These are phyloP conservation scores for Synanthedon tipuliformis DNA, from an alignment of 2,888 invertebrate species.

Conservation along the genomic window DNA sequence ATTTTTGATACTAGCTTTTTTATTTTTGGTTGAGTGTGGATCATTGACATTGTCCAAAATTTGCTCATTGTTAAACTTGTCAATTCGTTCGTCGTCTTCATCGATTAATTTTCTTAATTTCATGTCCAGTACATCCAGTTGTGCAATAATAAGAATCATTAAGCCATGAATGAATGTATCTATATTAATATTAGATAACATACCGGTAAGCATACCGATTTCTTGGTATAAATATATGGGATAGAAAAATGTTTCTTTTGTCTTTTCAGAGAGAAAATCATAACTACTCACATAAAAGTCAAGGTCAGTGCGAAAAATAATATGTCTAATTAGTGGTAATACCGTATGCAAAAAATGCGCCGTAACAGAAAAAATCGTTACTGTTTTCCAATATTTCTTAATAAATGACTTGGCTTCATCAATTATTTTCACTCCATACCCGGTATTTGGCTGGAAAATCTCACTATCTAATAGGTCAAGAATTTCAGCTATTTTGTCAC, in stretches of 20 bases:
- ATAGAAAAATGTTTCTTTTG: constrained; percentile 25
- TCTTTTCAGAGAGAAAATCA: constrained; percentile 38
- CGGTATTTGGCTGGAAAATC: constrained; percentile 27
- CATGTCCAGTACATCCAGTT: constrained; percentile 30
- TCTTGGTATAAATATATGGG: constrained; percentile 39
- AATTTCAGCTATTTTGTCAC: constrained; percentile 25
- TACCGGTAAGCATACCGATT: constrained; percentile 39
- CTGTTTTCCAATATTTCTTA: constrained; percentile 23
- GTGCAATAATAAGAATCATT: constrained; percentile 27
- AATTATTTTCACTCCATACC: constrained; percentile 21
- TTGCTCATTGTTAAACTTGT: background rate
- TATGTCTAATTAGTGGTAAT: constrained; percentile 23
- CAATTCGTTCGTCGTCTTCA: background rate
- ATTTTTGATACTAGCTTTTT: background rate
- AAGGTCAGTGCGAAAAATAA: constrained; percentile 21
- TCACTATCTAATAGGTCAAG: constrained; percentile 38
- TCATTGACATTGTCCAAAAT: background rate
- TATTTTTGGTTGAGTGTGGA: background rate
- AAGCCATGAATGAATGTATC: constrained; percentile 44
- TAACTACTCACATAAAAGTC: constrained; percentile 46
- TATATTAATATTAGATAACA: constrained; percentile 40
- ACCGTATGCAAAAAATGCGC: constrained; percentile 25
- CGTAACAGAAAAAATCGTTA: constrained; percentile 20
- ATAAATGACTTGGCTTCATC: constrained; percentile 20
- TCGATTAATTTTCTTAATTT: constrained; percentile 14